These are phyloP conservation scores for Lasaia peninsularis DNA, from an alignment of 1,140 invertebrate genomes.

Conservation along the genomic window DNA sequence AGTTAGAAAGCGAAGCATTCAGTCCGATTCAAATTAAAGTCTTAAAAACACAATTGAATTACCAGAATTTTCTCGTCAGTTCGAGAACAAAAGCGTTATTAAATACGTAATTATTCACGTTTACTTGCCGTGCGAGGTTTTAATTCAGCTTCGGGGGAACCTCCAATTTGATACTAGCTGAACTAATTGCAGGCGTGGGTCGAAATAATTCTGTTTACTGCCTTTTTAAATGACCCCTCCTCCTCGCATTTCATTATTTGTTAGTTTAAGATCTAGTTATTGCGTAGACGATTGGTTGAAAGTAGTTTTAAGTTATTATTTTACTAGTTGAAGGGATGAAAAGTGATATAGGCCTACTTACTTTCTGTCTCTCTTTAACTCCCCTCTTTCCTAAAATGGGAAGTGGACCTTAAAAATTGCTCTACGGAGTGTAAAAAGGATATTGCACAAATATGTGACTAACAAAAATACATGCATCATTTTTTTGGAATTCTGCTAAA, in stretches of 20 bases:
- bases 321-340: too few relatives aligned
- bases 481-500: too few relatives aligned
- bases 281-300: background rate
- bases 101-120: slow-evolving; percentile 77
- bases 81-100: slow-evolving; percentile 74
- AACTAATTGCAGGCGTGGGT: slow-evolving; percentile 73
- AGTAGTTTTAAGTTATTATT: too few relatives aligned
- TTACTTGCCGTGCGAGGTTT: slow-evolving; percentile 70
- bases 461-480: too few relatives aligned
- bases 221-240: slow-evolving; percentile 70
- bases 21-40: slow-evolving; percentile 62
- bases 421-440: too few relatives aligned
- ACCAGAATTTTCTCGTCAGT: slow-evolving; percentile 70
- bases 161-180: slow-evolving; percentile 69
- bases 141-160: slow-evolving; percentile 65
- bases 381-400: too few relatives aligned
- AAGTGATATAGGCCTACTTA: too few relatives aligned
- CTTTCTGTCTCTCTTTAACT: too few relatives aligned
- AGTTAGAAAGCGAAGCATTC: slow-evolving; percentile 57
- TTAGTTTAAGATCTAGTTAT: slow-evolving; percentile 17
- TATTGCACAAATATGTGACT: too few relatives aligned
- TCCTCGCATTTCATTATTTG: slow-evolving; percentile 53
- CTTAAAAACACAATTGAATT: slow-evolving; percentile 74
- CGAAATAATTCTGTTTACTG: slow-evolving; percentile 73
- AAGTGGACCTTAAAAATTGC: too few relatives aligned